Evolutionary conservation across 37 sponge, comb jelly and placozoan species (phyloP), one percentile per base, ranked within the genome.

Genomic region (Petrosia ficiformis): DNA sequence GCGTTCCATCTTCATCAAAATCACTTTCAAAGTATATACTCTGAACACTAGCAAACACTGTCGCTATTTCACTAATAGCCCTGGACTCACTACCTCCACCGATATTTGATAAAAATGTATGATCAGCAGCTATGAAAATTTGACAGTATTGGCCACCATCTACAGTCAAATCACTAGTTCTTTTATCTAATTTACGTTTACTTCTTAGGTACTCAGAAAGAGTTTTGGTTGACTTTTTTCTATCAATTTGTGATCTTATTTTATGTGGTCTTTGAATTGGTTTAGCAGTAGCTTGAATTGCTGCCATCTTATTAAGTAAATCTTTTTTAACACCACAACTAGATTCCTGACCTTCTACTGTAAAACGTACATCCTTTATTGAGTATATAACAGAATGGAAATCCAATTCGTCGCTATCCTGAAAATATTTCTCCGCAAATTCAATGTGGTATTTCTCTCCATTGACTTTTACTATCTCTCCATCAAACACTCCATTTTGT

Each of bases 311-410:
- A 3, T 73, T 63, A 4, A 61, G 42, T 1, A 73, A 5, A 2
- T 59, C 59, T 34, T 43, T 61, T 35, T 48, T 59, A 5, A 39
- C 26, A 38, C 29, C 65, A 61, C 77, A 65, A 8, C 33, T 26
- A n/a, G 63, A 61, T 5, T 60, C 39, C 39, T 1, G 79, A 31
- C 28, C 4, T 21, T 24, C 16, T 24, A 21, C 78, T 70, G 42
- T 80, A 80, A 32, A 19, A 24, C 19, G 38, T 33, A 2, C 59
- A 61, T 61, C 63, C n/a, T n/a, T n/a, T n/a, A n/a, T n/a, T 6
- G 33, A 75, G 57, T 86, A 86, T 11, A 86, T 80, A 25, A 89
- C 36, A 39, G 90, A 89, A 57, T 89, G 90, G 65, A 85, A 85
- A 21, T 36, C 59, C 0, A 37, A 6, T 1, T 44, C 65, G 14